Percentiles rank a stretch among this genome's conserved stretches.
phyloP scores from a whole-genome alignment of 2,888 invertebrate genomes.

The Pterobdella sp. region DNA sequence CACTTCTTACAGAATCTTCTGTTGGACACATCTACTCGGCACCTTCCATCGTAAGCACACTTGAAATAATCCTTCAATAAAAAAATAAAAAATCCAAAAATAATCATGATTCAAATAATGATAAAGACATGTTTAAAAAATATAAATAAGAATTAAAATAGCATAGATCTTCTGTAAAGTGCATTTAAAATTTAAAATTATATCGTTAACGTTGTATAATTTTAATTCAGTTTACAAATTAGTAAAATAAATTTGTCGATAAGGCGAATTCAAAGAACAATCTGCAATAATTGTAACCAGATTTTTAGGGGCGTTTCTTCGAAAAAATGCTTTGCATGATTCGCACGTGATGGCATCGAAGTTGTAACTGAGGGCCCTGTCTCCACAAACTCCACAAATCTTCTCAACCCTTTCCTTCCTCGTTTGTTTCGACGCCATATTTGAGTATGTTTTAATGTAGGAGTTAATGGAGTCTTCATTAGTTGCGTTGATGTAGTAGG shows the following conservation, averaged over 20 bases:
- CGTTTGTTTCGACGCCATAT: background rate
- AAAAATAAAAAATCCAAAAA: too few species aligned
- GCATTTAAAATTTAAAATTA: background rate
- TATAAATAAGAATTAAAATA: background rate
- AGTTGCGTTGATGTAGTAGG: background rate
- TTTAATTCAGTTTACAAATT: background rate
- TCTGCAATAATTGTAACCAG: constrained; percentile 41
- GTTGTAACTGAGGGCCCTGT: constrained; percentile 51
- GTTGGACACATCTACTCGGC: constrained; percentile 83
- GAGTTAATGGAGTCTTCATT: background rate
- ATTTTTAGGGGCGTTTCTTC: constrained; percentile 52
- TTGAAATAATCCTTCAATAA: constrained; percentile 59
- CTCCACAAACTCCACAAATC: constrained; percentile 51
- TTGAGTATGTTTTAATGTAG: background rate
- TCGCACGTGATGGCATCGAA: constrained; percentile 52
- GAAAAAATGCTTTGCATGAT: constrained; percentile 52
- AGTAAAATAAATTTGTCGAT: background rate
- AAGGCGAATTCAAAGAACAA: too few species aligned
- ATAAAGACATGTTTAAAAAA: too few species aligned
- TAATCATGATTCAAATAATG: too few species aligned
- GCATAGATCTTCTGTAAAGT: too few species aligned
- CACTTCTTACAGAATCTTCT: constrained; percentile 93
- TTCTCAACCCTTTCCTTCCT: constrained; percentile 50
- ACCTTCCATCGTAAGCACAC: constrained; percentile 86
- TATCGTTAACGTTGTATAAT: background rate